A percentile compares a stretch with the other conserved stretches of the same genome.
Conservation (phyloP, 2,888 invertebrate species). For the Slavum lentiscoides region DNA sequence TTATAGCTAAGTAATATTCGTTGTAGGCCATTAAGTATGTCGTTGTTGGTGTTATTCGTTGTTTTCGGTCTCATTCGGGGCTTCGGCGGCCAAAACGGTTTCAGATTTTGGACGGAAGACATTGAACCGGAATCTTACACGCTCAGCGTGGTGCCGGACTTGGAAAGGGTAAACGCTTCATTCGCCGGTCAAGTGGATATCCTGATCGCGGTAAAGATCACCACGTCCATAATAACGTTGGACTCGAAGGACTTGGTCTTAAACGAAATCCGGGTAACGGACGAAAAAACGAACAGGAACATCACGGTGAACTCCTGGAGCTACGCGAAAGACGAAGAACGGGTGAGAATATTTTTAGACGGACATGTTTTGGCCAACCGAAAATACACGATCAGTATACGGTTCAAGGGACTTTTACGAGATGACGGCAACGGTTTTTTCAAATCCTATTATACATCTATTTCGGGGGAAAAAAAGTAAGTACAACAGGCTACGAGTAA, state of each 20-base stretch:
- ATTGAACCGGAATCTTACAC: constrained; percentile 5
- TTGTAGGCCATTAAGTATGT: not conserved
- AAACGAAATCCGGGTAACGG: not conserved
- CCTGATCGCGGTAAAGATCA: not conserved
- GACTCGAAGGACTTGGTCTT: not conserved
- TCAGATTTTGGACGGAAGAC: not conserved
- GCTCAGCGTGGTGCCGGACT: not conserved
- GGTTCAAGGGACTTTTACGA: constrained; percentile 40
- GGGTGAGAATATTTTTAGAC: not conserved
- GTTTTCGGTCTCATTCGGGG: not conserved
- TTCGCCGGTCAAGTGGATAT: constrained; percentile 6
- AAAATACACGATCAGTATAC: constrained; percentile 19
- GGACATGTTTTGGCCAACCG: constrained; percentile 5
- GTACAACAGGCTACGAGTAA: not conserved
- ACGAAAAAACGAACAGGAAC: not conserved
- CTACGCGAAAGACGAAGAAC: not conserved
- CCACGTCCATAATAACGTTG: not conserved
- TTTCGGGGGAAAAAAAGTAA: constrained; percentile 29
- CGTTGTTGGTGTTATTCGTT: not conserved
- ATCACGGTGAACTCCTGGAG: not conserved
- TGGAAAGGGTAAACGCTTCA: not conserved
- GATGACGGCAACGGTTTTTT: constrained; percentile 50
- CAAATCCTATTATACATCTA: not conserved
- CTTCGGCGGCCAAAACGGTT: not conserved
- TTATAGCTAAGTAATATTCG: no score